Evolutionary conservation across 2,888 invertebrate genomes (phyloP).

Genomic region (Dryobotodes eremita): DNA sequence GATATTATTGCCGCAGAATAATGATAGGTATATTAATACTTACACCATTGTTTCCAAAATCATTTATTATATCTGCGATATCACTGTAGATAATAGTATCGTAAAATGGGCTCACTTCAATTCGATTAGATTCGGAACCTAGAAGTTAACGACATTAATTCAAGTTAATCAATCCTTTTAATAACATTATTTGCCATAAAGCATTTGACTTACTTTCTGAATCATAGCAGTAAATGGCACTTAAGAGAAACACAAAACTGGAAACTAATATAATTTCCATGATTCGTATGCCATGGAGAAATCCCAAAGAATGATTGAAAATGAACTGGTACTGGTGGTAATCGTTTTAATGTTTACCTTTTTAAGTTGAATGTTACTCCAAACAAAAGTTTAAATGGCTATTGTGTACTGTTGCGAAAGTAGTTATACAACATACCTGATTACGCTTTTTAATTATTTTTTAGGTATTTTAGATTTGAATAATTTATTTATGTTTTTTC

Average conservation of each 20-base stretch:
- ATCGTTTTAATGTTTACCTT: slow-evolving; percentile 62
- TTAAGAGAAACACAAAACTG: slow-evolving; percentile 66
- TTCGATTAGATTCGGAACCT: slow-evolving; percentile 80
- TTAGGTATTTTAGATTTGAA: slow-evolving; percentile 41
- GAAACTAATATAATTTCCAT: slow-evolving; percentile 69
- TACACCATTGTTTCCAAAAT: slow-evolving; percentile 82
- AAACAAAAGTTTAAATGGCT: slow-evolving; percentile 72
- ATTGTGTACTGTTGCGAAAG: slow-evolving; percentile 72
- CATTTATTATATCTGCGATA: slow-evolving; percentile 85
- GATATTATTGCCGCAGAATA: slow-evolving; percentile 23
- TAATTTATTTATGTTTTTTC: slow-evolving; percentile 61
- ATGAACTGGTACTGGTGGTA: slow-evolving; percentile 35
- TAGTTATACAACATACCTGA: slow-evolving; percentile 67
- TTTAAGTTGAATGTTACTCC: slow-evolving; percentile 68
- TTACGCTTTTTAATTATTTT: slow-evolving; percentile 47
- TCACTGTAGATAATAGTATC: slow-evolving; percentile 86
- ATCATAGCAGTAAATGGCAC: slow-evolving; percentile 72
- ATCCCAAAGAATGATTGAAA: slow-evolving; percentile 57
- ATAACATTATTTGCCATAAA: slow-evolving; percentile 21
- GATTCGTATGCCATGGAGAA: slow-evolving; percentile 66
- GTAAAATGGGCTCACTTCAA: slow-evolving; percentile 81
- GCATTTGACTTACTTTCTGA: slow-evolving; percentile 79
- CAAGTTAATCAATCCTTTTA: slow-evolving; percentile 40
- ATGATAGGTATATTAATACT: slow-evolving; percentile 63
- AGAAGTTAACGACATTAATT: slow-evolving; percentile 53